phyloP scores from a whole-genome alignment of 2,113 vertebrate species.

The Poeciliopsis occidentalis region DNA sequence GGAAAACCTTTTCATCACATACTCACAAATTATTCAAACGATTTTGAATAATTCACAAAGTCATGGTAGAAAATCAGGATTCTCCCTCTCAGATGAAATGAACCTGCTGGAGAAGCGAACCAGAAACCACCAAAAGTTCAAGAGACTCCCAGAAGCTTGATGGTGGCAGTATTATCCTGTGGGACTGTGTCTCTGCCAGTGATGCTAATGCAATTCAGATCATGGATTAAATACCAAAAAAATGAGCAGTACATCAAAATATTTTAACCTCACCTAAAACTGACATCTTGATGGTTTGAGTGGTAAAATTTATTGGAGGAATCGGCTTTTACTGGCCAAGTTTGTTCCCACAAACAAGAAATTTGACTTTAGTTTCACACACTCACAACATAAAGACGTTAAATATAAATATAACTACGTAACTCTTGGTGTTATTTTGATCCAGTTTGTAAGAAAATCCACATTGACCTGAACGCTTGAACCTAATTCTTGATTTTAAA shows the following conservation, averaged over 20 bases:
- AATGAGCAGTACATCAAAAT: neutral
- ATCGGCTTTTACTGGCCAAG: neutral
- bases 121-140: neutral
- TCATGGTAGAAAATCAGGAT: too few species aligned
- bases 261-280: neutral
- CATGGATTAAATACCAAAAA: neutral
- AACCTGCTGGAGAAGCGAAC: too few species aligned
- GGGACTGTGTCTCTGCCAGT: neutral
- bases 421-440: neutral
- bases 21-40: too few species aligned
- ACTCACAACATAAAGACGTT: neutral
- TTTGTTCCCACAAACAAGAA: neutral
- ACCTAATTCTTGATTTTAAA: neutral
- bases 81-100: too few species aligned
- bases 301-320: neutral
- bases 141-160: neutral
- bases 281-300: too few species aligned
- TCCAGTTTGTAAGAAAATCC: neutral
- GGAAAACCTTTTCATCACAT: too few species aligned
- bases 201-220: neutral
- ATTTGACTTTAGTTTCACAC: neutral
- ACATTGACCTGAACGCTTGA: neutral
- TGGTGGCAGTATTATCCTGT: neutral
- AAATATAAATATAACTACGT: neutral
- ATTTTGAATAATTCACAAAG: too few species aligned